Percentiles rank a stretch among this genome's conserved stretches.
These are phyloP conservation scores for Choloepus didactylus DNA, from an alignment of 2,797 vertebrate species.

Conservation along the genomic window DNA sequence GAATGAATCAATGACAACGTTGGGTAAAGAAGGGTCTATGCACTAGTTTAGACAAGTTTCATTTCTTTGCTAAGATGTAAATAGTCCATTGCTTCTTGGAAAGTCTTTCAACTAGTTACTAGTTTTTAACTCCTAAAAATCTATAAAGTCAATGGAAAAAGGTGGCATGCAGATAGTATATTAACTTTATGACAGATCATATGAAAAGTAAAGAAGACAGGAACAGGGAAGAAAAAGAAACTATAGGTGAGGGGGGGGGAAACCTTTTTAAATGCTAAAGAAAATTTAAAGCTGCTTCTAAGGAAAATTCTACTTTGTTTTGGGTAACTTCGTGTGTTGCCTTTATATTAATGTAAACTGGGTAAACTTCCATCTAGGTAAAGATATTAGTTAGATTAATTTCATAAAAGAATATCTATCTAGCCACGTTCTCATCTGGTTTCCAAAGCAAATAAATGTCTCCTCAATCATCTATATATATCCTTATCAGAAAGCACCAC, in stretches of 20 bases:
- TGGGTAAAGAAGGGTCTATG: background rate
- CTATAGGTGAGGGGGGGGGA: background rate
- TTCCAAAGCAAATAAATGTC: background rate
- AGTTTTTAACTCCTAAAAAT: background rate
- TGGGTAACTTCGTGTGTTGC: background rate
- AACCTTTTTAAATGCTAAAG: background rate
- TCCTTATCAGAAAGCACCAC: background rate
- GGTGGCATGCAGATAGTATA: background rate
- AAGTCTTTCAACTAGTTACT: background rate
- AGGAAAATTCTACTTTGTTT: background rate
- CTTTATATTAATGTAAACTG: background rate
- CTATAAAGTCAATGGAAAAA: background rate
- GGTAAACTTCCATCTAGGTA: background rate
- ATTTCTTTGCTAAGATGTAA: background rate
- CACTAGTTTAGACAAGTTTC: background rate
- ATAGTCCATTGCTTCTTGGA: background rate
- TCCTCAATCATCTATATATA: background rate
- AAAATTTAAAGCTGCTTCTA: constrained; percentile 21
- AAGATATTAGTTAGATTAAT: background rate
- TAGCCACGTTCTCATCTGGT: background rate
- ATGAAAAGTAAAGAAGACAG: background rate
- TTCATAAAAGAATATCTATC: background rate
- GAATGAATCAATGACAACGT: background rate
- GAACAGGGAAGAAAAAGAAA: background rate
- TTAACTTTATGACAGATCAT: background rate